Evolutionary conservation across 1,140 invertebrate genomes (phyloP).

Genomic region (Danaus melanippus): DNA sequence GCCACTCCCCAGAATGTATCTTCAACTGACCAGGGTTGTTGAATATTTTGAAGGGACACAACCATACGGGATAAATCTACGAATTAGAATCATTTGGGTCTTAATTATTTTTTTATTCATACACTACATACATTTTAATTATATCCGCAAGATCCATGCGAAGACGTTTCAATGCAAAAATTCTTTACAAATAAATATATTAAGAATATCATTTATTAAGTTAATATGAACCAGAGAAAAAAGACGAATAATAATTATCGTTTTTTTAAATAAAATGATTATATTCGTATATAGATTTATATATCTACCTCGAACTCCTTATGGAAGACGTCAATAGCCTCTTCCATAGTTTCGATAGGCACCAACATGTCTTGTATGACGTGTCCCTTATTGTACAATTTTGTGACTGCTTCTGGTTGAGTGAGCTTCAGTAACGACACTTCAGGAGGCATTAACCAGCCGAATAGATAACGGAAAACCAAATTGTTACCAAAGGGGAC

Average conservation of each 20-base stretch:
- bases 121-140: too few relatives aligned
- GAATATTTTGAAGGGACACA: constrained; percentile 85
- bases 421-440: constrained; percentile 88
- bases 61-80: constrained; percentile 87
- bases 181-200: too few relatives aligned
- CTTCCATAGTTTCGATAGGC: constrained; percentile 76
- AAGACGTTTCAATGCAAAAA: too few relatives aligned
- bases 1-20: constrained; percentile 59
- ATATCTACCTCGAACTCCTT: constrained; percentile 76
- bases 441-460: constrained; percentile 88
- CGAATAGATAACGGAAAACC: constrained; percentile 81
- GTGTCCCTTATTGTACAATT: constrained; percentile 84
- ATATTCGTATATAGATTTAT: too few relatives aligned
- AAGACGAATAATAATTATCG: too few relatives aligned
- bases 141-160: too few relatives aligned
- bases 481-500: constrained; percentile 88
- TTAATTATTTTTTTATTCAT: too few relatives aligned
- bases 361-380: constrained; percentile 91
- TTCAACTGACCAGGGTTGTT: constrained; percentile 81
- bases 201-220: not conserved
- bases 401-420: constrained; percentile 80
- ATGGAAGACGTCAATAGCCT: constrained; percentile 78
- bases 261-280: too few relatives aligned
- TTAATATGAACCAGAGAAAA: too few relatives aligned
- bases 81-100: constrained; percentile 5